Base-by-base conservation (phyloP, 2,888 invertebrate genomes). In the Protophormia terraenovae region DNA sequence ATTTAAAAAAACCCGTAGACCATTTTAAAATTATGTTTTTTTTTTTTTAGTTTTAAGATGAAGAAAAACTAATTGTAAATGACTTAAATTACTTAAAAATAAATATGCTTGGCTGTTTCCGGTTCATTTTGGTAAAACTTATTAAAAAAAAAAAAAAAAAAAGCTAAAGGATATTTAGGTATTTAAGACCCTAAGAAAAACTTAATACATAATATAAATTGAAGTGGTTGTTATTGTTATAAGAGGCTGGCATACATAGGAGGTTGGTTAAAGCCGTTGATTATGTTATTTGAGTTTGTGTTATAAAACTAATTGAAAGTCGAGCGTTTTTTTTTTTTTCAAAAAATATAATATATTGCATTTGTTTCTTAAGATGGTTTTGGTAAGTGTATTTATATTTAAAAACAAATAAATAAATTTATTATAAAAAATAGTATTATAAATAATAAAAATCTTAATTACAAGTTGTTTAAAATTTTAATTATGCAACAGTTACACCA, bases 1-100 rank as follows among this genome's bases (percentile, higher is more conserved):
- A 22, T 58, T 47, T 73, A 67, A 66, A 75, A 72, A 82, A 84
- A 84, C 86, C 86, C 86, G 84, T 84, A 86, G 81, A 86, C 86
- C 86, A 82, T 66, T 69, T 64, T 62, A 78, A 86, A 69, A 64
- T 58, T 83, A 82, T 82, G 32, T 75, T 64, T 67, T 78, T 77
- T 76, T 45, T 41, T 71, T 55, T 8, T 72, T 64, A 45, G 38
- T 50, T 75, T 78, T 19, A 62, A 55, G 16, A 73, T 16, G 22
- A 55, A 53, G 12, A 53, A 19, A 62, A 50, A 50, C 19, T 53
- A 62, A 38, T 55, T 55, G 3, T 45, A 55, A 27, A 22, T 2
- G 35, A 81, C 53, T 77, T 50, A 77, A 71, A 47, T 27, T 62
- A 71, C 55, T 83, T 83, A 77, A 83, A 35, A 27, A 47, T 71